Percentiles rank a stretch among this genome's conserved stretches.
Conservation (phyloP, 2,797 vertebrate genomes). For the Pristis pectinata region DNA sequence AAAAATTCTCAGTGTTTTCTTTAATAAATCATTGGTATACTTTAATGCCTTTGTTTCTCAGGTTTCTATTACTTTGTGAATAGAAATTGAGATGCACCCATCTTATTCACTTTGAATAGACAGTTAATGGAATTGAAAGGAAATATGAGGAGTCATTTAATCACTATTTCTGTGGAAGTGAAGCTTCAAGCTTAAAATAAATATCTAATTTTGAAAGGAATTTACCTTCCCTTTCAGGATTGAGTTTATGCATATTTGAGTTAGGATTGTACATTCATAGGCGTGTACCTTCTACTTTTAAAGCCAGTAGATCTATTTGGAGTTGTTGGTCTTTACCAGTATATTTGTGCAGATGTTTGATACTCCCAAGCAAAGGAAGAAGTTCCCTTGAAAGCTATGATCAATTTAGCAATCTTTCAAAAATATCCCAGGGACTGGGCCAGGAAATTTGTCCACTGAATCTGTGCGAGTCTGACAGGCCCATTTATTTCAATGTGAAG, state of each 20-base stretch:
- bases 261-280: not conserved
- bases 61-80: not conserved
- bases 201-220: not conserved
- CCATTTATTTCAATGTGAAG: no score
- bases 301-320: no score
- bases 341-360: no score
- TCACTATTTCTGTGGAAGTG: not conserved
- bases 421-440: no score
- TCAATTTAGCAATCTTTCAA: no score
- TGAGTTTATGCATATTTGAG: no score
- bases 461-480: no score
- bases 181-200: not conserved
- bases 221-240: not conserved
- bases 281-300: no score
- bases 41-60: not conserved
- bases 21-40: not conserved
- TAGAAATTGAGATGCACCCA: not conserved
- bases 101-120: not conserved
- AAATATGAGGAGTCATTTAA: not conserved
- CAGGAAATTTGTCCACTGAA: no score
- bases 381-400: no score
- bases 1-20: not conserved
- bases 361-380: not conserved
- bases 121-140: not conserved
- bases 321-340: no score